Evolutionary conservation across 2,113 vertebrate species (phyloP), one percentile per base, ranked within the genome.

Genomic region (Eurystomus gularis): DNA sequence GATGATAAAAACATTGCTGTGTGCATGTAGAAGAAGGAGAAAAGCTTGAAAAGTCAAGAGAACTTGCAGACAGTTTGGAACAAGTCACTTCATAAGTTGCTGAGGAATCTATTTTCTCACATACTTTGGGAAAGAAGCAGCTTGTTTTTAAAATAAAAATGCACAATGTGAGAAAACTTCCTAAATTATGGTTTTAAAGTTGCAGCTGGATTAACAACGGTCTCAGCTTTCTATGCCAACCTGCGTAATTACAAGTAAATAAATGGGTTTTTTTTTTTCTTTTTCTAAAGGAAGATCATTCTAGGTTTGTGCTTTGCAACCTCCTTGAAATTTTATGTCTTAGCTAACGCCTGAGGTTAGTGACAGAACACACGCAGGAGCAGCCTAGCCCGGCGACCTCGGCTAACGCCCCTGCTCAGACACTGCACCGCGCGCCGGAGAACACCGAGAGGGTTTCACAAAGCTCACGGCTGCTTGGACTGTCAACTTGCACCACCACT

Each of bases 81-180:
- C 10, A 48, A 78, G 42, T 39, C 24, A 55, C 51, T 84, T n/a
- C 83, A 2, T 48, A 88, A 79, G 61, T 84, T 84, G 76, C 42
- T 57, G 33, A 87, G 49, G 9, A 93, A 93, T 77, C 39, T 39
- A 79, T 94, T 92, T 97, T 90, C 65, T 94, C 33, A 85, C 52
- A 76, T 61, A 55, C 19, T 62, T 62, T 10, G 51, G 13, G 39
- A 64, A 84, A 84, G 21, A 58, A 86, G 8, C 60, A 15, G 25
- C 29, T 91, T 79, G 42, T 20, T 89, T 95, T 90, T 65, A 82
- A 48, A 91, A 82, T n/a, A 64, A 82, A 90, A 94, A 91, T 6
- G 5, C 14, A 69, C 29, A 44, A 64, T 25, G 25, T 86, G 40
- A 90, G 62, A 80, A 92, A 88, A 65, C 19, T 73, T 93, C 54